Conservation (phyloP, 2,113 vertebrate species). For the Podarcis muralis region DNA sequence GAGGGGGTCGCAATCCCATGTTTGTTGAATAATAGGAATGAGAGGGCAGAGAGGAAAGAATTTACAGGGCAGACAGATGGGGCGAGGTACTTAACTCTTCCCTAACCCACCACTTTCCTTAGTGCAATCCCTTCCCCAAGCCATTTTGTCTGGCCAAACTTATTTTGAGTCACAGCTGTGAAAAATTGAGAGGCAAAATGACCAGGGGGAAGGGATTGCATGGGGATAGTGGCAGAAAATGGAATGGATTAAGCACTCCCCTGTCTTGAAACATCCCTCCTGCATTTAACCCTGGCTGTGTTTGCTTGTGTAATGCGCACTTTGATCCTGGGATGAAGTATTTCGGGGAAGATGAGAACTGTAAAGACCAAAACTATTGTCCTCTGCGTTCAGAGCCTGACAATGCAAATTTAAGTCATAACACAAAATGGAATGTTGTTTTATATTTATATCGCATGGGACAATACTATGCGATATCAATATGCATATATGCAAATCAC, state of each 20-base stretch:
- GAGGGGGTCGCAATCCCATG: too few relatives aligned
- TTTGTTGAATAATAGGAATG: not conserved
- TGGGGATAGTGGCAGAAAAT: not conserved
- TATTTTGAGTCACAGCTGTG: not conserved
- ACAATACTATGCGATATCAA: not conserved
- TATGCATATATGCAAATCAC: constrained; percentile 7
- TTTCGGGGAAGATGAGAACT: not conserved
- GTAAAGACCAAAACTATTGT: not conserved
- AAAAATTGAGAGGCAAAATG: not conserved
- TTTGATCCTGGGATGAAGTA: not conserved
- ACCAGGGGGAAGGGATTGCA: not conserved
- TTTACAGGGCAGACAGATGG: not conserved
- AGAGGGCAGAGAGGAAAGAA: not conserved
- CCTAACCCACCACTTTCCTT: not conserved
- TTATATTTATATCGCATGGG: not conserved
- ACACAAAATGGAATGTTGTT: not conserved
- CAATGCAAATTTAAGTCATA: not conserved
- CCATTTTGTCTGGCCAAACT: not conserved
- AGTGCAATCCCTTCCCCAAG: not conserved
- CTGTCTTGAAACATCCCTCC: not conserved
- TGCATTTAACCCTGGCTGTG: not conserved
- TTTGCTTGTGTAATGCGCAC: not conserved
- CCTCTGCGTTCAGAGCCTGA: not conserved
- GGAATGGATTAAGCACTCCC: not conserved
- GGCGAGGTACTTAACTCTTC: not conserved